phyloP scores from a whole-genome alignment of 2,888 invertebrate genomes.

The Automeris io region DNA sequence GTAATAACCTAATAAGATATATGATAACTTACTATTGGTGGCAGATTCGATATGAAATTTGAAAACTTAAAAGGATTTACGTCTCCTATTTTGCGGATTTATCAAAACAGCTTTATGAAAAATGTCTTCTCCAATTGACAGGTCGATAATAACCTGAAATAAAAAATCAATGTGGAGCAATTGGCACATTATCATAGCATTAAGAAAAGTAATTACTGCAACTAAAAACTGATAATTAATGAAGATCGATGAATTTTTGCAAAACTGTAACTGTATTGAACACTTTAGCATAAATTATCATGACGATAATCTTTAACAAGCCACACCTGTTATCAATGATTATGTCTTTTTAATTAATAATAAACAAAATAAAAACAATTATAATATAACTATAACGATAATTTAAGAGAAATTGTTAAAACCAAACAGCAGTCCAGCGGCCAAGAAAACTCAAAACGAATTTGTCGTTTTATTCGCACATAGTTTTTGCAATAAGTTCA shows the following conservation, averaged over 20 bases:
- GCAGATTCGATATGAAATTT: conserved; percentile 75
- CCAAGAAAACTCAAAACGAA: conserved; percentile 63
- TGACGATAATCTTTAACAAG: conserved; percentile 8
- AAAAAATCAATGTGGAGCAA: conserved; percentile 66
- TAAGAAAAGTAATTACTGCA: conserved; percentile 2
- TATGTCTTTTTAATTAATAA: conserved; percentile 9
- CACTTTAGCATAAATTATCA: conserved; percentile 13
- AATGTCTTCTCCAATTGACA: conserved; percentile 70
- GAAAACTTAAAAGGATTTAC: conserved; percentile 73
- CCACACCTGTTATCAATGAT: conserved; percentile 9
- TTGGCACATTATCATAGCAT: conserved; percentile 23
- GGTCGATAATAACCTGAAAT: conserved; percentile 76
- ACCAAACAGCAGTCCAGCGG: conserved; percentile 59
- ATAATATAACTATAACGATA: conserved; percentile 10
- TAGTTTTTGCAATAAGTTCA: neutral
- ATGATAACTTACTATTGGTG: conserved; percentile 65
- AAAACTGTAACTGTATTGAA: conserved; percentile 10
- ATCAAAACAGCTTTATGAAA: conserved; percentile 34
- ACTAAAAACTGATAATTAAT: conserved; percentile 17
- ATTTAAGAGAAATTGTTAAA: conserved; percentile 31
- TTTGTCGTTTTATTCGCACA: conserved; percentile 41
- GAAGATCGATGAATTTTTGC: conserved; percentile 24
- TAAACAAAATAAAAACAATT: conserved; percentile 8
- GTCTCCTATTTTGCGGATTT: conserved; percentile 75
- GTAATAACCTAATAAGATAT: conserved; percentile 6